phyloP scores from a whole-genome alignment of 2,113 vertebrate species.

The Rostratula benghalensis region DNA sequence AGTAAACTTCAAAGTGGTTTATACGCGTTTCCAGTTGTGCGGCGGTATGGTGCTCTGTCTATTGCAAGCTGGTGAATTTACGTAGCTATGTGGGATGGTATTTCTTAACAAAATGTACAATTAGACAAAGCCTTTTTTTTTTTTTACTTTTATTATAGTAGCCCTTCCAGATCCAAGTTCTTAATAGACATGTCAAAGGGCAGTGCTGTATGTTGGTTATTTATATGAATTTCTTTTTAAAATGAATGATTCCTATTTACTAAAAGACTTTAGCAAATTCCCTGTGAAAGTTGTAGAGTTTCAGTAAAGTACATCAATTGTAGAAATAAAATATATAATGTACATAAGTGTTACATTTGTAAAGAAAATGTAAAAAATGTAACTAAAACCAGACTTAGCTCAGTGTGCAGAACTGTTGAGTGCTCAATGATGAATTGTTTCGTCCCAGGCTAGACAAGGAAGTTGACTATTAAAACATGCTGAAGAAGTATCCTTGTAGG shows the following conservation, averaged over 20 bases:
- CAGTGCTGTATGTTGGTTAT: constrained; percentile 64
- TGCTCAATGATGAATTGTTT: constrained; percentile 69
- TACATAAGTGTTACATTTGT: constrained; percentile 82
- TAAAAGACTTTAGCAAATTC: constrained; percentile 73
- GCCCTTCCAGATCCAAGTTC: constrained; percentile 66
- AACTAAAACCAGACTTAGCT: constrained; percentile 73
- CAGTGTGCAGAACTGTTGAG: constrained; percentile 67
- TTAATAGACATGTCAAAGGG: constrained; percentile 70
- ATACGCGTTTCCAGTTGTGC: constrained; percentile 65
- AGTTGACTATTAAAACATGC: constrained; percentile 64
- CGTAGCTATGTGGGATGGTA: constrained; percentile 70
- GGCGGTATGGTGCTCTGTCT: constrained; percentile 65
- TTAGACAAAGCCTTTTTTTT: constrained; percentile 64
- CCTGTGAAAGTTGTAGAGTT: constrained; percentile 75
- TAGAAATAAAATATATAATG: constrained; percentile 79
- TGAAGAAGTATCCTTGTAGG: constrained; percentile 57
- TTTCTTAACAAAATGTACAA: constrained; percentile 62
- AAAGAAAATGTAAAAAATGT: constrained; percentile 84
- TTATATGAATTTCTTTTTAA: constrained; percentile 79
- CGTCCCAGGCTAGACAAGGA: constrained; percentile 69
- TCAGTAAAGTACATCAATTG: constrained; percentile 68
- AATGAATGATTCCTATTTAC: constrained; percentile 72
- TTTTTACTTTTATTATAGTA: constrained; percentile 64
- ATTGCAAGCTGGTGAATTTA: constrained; percentile 64
- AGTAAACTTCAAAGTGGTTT: constrained; percentile 66